Conservation (phyloP, 2,113 vertebrate genomes). For the Eupsittula cactorum region DNA sequence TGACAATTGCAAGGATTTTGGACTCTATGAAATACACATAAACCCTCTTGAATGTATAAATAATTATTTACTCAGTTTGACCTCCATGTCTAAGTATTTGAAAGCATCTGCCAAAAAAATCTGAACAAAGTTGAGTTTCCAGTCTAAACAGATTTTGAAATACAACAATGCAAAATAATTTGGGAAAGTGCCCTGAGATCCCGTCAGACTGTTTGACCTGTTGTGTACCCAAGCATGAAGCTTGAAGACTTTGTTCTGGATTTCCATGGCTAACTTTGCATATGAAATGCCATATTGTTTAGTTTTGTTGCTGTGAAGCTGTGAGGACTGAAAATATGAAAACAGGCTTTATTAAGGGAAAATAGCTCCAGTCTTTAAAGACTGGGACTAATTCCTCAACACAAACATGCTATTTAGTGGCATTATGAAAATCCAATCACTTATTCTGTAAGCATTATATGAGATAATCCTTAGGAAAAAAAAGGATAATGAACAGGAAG, state of each 20-base stretch:
- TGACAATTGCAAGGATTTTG: not conserved
- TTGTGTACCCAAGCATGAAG: not conserved
- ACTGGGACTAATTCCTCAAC: not conserved
- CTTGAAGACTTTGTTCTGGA: not conserved
- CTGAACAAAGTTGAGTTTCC: not conserved
- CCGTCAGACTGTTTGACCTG: not conserved
- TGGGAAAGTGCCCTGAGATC: not conserved
- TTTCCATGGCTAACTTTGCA: not conserved
- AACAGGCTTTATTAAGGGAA: not conserved
- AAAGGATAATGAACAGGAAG: not conserved
- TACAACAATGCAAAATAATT: not conserved
- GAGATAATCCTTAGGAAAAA: not conserved
- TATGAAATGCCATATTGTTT: slow-evolving; percentile 7
- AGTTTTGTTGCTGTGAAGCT: not conserved
- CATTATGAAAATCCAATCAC: not conserved
- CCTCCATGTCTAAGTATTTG: not conserved
- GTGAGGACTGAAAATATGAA: not conserved
- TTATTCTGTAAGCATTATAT: not conserved
- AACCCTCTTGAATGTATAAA: not conserved
- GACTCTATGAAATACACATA: not conserved
- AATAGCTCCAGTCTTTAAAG: not conserved
- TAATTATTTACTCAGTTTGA: not conserved
- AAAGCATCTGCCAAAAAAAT: not conserved
- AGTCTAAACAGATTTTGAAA: not conserved
- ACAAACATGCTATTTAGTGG: not conserved